Evolutionary conservation across 2,888 invertebrate species (phyloP).

Genomic region (Trachelus tabidus): DNA sequence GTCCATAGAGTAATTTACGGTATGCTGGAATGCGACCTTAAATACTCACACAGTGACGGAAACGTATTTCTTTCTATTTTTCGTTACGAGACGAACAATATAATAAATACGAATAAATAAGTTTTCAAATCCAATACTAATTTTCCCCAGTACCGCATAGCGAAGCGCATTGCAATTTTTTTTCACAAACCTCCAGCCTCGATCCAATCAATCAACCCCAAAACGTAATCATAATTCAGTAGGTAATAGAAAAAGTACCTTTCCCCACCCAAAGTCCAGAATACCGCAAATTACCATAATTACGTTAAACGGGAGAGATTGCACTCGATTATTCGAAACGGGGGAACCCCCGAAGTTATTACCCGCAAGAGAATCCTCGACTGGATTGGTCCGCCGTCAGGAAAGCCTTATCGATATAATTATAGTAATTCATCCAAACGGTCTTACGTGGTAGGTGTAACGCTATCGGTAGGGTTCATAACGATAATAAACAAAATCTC

Average conservation of each 20-base stretch:
- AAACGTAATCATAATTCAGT: background rate
- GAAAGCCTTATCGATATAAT: background rate
- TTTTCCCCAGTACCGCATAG: too few species aligned
- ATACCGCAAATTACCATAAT: background rate
- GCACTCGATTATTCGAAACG: background rate
- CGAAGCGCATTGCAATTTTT: too few species aligned
- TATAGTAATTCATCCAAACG: background rate
- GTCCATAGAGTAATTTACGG: conserved; percentile 37
- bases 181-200: too few species aligned
- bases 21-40: conserved; percentile 23
- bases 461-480: background rate
- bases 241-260: background rate
- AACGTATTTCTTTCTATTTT: background rate
- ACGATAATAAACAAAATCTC: background rate
- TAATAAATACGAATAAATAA: background rate
- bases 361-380: background rate
- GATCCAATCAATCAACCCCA: background rate
- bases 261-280: background rate
- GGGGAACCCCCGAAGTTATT: background rate
- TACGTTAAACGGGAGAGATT: background rate
- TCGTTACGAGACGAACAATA: background rate
- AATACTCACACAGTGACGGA: background rate
- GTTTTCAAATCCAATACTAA: too few species aligned
- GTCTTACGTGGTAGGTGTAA: background rate
- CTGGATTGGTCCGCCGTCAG: background rate